phyloP scores from a whole-genome alignment of 2,113 vertebrate genomes.

The Otis tarda region DNA sequence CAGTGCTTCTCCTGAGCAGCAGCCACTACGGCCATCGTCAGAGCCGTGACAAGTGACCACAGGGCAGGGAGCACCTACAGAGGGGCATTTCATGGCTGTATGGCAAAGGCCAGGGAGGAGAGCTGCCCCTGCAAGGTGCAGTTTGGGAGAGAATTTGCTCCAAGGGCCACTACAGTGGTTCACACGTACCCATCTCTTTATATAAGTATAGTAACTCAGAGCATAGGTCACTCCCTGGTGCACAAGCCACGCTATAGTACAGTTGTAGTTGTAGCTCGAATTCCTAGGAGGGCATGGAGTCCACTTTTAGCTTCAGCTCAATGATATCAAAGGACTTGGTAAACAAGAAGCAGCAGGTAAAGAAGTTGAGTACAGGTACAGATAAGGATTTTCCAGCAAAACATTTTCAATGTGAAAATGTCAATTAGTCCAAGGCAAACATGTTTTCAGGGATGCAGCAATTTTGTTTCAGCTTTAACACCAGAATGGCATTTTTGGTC shows the following conservation, averaged over 20 bases:
- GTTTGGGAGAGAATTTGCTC: neutral
- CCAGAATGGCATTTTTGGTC: neutral
- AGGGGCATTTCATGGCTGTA: neutral
- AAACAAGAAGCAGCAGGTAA: constrained; percentile 5
- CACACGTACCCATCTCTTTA: accelerated
- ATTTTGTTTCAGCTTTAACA: neutral
- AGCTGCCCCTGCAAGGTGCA: neutral
- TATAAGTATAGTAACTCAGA: neutral
- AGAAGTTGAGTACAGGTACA: neutral
- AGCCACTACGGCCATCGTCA: neutral
- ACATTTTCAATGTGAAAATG: neutral
- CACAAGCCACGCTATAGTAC: neutral
- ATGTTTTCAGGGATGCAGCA: neutral
- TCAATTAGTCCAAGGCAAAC: neutral
- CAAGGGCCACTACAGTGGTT: neutral
- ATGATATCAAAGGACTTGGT: constrained; percentile 21
- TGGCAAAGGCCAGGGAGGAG: neutral
- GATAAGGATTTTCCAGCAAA: neutral
- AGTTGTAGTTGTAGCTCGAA: neutral
- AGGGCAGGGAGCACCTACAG: neutral
- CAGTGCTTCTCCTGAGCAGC: accelerated
- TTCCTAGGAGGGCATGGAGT: constrained; percentile 29
- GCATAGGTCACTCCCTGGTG: neutral
- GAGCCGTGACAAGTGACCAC: accelerated
- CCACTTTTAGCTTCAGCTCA: neutral